phyloP scores from a whole-genome alignment of 2,888 invertebrate species.

The Achlya flavicornis region DNA sequence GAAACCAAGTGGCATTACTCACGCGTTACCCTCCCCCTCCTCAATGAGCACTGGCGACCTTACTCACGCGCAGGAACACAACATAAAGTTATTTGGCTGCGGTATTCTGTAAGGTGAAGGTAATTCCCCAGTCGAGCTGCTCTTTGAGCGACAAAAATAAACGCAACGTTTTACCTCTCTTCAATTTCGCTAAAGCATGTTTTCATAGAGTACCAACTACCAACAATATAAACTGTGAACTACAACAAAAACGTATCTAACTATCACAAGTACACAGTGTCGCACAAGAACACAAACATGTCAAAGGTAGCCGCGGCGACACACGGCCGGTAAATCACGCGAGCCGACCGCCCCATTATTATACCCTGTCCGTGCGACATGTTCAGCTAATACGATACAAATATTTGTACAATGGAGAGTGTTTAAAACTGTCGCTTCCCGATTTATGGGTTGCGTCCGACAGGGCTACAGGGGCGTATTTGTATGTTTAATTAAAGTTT shows the following conservation, averaged over 20 bases:
- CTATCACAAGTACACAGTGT: slow-evolving; percentile 7
- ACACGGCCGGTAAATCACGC: slow-evolving; percentile 48
- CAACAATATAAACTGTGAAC: too few species aligned
- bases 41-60: too few species aligned
- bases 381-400: slow-evolving; percentile 53
- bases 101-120: too few species aligned
- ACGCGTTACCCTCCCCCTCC: too few species aligned
- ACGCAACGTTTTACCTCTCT: too few species aligned
- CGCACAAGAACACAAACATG: slow-evolving; percentile 28
- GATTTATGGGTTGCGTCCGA: slow-evolving; percentile 46
- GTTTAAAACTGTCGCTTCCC: slow-evolving; percentile 52
- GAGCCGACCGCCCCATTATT: slow-evolving; percentile 32
- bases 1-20: too few species aligned
- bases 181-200: too few species aligned
- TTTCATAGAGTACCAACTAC: too few species aligned
- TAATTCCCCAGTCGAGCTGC: too few species aligned
- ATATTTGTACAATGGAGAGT: slow-evolving; percentile 56
- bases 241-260: not conserved
- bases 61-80: too few species aligned
- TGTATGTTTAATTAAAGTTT: not conserved
- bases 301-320: slow-evolving; percentile 33
- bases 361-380: slow-evolving; percentile 9
- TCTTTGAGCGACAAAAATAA: too few species aligned
- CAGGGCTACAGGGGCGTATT: slow-evolving; percentile 27
- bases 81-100: too few species aligned